phyloP scores from a whole-genome alignment of 2,113 vertebrate genomes.

The Dryoscopus gambensis region DNA sequence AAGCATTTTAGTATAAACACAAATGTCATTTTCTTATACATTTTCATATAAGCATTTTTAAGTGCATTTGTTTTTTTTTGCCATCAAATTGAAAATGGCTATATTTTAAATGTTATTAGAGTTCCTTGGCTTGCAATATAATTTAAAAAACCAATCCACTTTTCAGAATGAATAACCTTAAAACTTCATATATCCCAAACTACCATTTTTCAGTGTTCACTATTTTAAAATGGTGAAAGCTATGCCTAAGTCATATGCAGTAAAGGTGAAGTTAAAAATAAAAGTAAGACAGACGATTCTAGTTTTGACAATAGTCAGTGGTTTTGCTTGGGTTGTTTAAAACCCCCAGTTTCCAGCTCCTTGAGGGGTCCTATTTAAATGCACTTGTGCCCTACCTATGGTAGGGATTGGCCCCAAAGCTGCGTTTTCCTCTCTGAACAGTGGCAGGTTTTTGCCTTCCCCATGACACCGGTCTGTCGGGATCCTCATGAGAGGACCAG shows the following conservation, averaged over 20 bases:
- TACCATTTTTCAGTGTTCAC: not conserved
- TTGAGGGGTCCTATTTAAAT: not conserved
- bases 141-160: not conserved
- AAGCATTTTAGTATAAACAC: not conserved
- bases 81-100: not conserved
- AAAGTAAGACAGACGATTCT: no score
- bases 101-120: not conserved
- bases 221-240: not conserved
- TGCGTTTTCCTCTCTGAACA: not conserved
- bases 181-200: not conserved
- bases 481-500: not conserved
- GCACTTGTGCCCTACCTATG: not conserved
- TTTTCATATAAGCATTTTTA: not conserved
- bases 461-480: not conserved
- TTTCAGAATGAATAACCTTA: not conserved
- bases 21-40: not conserved
- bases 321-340: not conserved
- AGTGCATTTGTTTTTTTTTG: not conserved
- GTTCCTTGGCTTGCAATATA: not conserved
- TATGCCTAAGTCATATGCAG: not conserved
- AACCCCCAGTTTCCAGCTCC: not conserved
- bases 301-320: not conserved
- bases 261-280: not conserved
- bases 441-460: not conserved
- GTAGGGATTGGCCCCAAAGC: not conserved